Base-by-base conservation (phyloP, 2,113 vertebrate genomes). In the Hypanus sabinus region DNA sequence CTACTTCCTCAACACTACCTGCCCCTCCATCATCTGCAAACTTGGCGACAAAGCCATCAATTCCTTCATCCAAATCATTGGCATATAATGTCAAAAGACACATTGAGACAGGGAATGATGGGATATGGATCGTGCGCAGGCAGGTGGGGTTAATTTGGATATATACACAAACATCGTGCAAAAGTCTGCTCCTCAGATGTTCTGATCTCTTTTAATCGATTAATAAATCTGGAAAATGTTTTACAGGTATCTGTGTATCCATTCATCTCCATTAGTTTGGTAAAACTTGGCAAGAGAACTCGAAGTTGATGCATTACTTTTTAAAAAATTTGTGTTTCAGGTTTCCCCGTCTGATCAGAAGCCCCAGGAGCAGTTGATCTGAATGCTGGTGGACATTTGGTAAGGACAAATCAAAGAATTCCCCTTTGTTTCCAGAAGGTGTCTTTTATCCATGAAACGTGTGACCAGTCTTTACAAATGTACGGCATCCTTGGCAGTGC, bases 301-400 rank as follows among this genome's bases (percentile, higher is more conserved):
- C 0, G 16, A 5, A 55, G 12, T 46, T 93, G 0, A 75, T 3
- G 16, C 70, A 36, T 30, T 55, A 24, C 0, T 9, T 92, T 68
- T 55, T 73, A 24, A 46, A 46, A 24, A 46, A 46, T 93, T 93
- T 73, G 24, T 93, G 20, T 70, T 75, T 38, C 16, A 93, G 91
- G 65, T 75, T 93, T 55, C 68, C 68, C 22, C 27, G 91, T 16
- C 91, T 30, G 91, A 30, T 46, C 3, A 73, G 46, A 73, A 14
- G 30, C 24, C 38, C 55, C 20, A 22, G 91, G 91, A 73, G 10
- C 91, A 73, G 91, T 46, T 93, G 70, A 73, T 93, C 22, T 93
- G 91, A 73, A 93, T 46, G 91, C 36, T 46, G 70, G 68, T 38
- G 91, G 27, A 75, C 6, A 46, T 93, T 93, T 93, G 91, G 68